Evolutionary conservation across 2,888 invertebrate genomes (phyloP), one percentile per base, ranked within the genome.

Genomic region (Macrosoma leucophasiata): DNA sequence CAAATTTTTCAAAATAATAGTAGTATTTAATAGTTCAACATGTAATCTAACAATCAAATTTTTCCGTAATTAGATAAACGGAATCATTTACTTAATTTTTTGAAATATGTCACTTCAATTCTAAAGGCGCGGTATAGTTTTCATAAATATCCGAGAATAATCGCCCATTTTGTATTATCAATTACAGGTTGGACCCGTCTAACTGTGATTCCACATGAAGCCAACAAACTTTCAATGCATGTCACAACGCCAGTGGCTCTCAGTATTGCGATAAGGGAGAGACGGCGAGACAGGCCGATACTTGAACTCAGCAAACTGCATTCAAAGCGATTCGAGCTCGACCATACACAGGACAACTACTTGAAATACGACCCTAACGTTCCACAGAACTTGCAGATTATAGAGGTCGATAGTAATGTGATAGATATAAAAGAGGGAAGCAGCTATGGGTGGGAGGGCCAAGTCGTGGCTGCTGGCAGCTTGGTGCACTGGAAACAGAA

Each of bases 381-480:
- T 13, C 82, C 82, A 1, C 77, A 79, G 46, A 84, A 81, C 37
- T 47, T 82, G n/a, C 77, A 75, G 41, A 81, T 84, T 13, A 58
- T 82, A 18, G 76, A 82, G 46, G 68, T 82, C 8, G 74, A 81
- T 41, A 78, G 62, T 40, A 70, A 79, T 25, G 68, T 81, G 3
- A 76, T 78, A 43, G 76, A 81, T 42, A 72, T 78, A 22, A 77
- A 72, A 40, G 81, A 81, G 38, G 68, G 57, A 1, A 59, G 55
- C 8, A 48, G 42, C 2, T 61, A 48, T 22, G 61, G 62, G 2
- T 68, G 61, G 55, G 76, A 77, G 38, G 84, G 84, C 1, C 59
- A 61, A 22, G 68, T 65, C 10, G 77, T 77, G 3, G 73, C 73
- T 0, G 75, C 75, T 0, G 81, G 81, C 1, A 68, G 74, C 1